Evolutionary conservation across 1,140 invertebrate genomes (phyloP).

Genomic region (Anoplophora glabripennis): DNA sequence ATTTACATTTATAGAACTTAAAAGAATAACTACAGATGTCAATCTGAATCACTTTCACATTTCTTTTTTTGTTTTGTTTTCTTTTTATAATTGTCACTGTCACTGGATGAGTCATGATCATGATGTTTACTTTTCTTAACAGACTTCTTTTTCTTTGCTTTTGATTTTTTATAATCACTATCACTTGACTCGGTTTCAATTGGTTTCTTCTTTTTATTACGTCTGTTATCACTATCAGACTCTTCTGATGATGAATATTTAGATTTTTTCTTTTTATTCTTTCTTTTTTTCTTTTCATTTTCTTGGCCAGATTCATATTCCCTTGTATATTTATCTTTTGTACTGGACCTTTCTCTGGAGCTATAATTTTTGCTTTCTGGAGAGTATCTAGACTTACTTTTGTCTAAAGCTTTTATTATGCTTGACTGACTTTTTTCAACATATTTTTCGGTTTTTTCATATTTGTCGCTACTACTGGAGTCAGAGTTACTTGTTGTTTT

Average conservation of each 20-base stretch:
- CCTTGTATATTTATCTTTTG: neutral
- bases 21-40: too few relatives aligned
- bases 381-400: slow-evolving; percentile 5
- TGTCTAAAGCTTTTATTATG: neutral
- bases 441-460: neutral
- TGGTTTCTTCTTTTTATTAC: neutral
- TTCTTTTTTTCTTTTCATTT: slow-evolving; percentile 7
- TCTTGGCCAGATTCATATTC: neutral
- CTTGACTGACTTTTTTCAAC: neutral
- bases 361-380: slow-evolving; percentile 4
- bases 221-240: neutral
- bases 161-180: neutral
- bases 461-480: neutral
- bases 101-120: slow-evolving; percentile 4
- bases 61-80: slow-evolving; percentile 15
- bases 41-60: slow-evolving; percentile 12
- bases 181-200: neutral
- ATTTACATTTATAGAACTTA: too few relatives aligned
- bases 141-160: slow-evolving; percentile 1
- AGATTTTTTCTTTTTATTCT: neutral
- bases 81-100: slow-evolving; percentile 12
- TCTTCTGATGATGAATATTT: neutral
- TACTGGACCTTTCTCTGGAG: neutral
- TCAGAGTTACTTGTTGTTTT: neutral
- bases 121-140: slow-evolving; percentile 11